Percentiles rank a stretch among this genome's conserved stretches.
Conservation (phyloP, 1,140 invertebrate genomes). For the Drosophila kohkoa region DNA sequence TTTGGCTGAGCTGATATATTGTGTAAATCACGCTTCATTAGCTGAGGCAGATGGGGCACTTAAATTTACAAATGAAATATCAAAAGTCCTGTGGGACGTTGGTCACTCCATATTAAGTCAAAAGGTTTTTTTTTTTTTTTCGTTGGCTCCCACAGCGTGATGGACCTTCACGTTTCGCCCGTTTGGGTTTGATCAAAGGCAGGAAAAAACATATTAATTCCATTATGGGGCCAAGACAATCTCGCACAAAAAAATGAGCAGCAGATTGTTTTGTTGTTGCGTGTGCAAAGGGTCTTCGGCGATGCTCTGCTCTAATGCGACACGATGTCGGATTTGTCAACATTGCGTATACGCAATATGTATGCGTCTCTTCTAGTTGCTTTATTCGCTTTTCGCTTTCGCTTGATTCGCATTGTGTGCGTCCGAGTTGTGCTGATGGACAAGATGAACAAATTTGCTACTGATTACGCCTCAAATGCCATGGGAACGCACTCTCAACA, state of each 20-base stretch:
- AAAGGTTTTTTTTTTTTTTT: constrained; percentile 1
- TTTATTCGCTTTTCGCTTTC: constrained; percentile 8
- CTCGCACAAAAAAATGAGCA: constrained; percentile 38
- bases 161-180: constrained; percentile 16
- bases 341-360: constrained; percentile 61
- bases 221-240: constrained; percentile 75
- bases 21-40: constrained; percentile 40
- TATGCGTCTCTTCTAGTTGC: constrained; percentile 4
- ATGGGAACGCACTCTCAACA: constrained; percentile 23
- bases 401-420: constrained; percentile 35
- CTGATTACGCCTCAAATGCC: constrained; percentile 77
- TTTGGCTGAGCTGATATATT: constrained; percentile 7
- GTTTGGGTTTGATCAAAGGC: constrained; percentile 67
- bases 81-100: constrained; percentile 32
- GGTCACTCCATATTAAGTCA: constrained; percentile 32
- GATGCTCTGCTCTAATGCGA: constrained; percentile 61
- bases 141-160: constrained; percentile 2
- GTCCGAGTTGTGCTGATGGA: constrained; percentile 39
- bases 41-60: constrained; percentile 34
- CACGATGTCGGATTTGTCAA: constrained; percentile 76
- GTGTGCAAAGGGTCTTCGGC: constrained; percentile 26
- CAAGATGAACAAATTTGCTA: constrained; percentile 64
- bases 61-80: constrained; percentile 47
- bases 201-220: constrained; percentile 71
- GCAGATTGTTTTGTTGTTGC: background rate